Percentiles rank a stretch among this genome's conserved stretches.
phyloP scores from a whole-genome alignment of 2,797 vertebrate species.

The Apogon talboti region DNA sequence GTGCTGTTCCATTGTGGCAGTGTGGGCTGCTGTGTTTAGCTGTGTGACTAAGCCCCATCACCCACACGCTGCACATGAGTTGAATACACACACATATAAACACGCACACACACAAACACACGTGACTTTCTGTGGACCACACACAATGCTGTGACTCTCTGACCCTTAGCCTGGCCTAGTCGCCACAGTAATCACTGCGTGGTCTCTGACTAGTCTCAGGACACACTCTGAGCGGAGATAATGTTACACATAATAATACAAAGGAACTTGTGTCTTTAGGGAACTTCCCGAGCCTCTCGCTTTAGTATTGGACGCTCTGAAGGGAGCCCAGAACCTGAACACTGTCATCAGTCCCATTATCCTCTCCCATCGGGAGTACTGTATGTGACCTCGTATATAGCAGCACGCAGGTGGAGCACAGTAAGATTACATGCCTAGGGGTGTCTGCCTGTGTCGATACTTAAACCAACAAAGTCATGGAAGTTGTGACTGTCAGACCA shows the following conservation, averaged over 20 bases:
- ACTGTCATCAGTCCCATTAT: slow-evolving; percentile 66
- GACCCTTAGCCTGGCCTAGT: slow-evolving; percentile 52
- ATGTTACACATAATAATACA: slow-evolving; percentile 72
- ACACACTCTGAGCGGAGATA: slow-evolving; percentile 49
- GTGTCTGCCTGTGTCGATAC: slow-evolving; percentile 45
- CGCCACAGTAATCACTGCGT: slow-evolving; percentile 50
- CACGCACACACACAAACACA: slow-evolving; percentile 51
- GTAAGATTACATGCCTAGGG: slow-evolving; percentile 44
- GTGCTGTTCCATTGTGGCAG: slow-evolving; percentile 54
- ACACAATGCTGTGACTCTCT: slow-evolving; percentile 66
- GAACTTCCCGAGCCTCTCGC: slow-evolving; percentile 51
- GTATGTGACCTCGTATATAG: slow-evolving; percentile 46
- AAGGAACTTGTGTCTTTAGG: slow-evolving; percentile 66
- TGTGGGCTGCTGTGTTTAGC: slow-evolving; percentile 74
- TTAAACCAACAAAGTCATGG: slow-evolving; percentile 41
- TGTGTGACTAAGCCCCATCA: slow-evolving; percentile 68
- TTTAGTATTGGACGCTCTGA: slow-evolving; percentile 41
- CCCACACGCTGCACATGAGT: slow-evolving; percentile 63
- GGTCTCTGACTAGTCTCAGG: slow-evolving; percentile 54
- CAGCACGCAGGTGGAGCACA: slow-evolving; percentile 50
- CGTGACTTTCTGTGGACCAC: slow-evolving; percentile 64
- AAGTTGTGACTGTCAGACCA: slow-evolving; percentile 39
- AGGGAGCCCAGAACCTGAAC: slow-evolving; percentile 59
- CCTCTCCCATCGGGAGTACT: slow-evolving; percentile 46
- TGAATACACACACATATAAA: slow-evolving; percentile 50